phyloP scores from a whole-genome alignment of 2,888 invertebrate genomes.

The Sphaerophoria taeniata region DNA sequence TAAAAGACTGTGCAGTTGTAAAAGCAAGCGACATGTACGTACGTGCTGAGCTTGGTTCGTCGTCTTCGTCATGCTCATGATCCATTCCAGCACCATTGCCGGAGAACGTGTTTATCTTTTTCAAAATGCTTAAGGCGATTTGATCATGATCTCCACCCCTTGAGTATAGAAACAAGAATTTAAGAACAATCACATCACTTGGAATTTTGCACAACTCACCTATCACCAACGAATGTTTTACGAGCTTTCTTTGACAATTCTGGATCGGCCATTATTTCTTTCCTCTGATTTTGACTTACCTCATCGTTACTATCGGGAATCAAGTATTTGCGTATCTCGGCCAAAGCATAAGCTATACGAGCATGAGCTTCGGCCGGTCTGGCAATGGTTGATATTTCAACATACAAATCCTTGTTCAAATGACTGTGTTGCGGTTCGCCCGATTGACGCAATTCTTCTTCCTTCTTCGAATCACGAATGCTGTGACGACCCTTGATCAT shows the following conservation, averaged over 20 bases:
- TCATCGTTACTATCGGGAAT: conserved; percentile 80
- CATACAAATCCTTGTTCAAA: conserved; percentile 93
- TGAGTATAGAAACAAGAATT: background rate
- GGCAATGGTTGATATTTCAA: conserved; percentile 93
- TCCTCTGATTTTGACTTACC: conserved; percentile 78
- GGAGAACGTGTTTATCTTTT: background rate
- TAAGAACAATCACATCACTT: background rate
- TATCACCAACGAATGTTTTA: conserved; percentile 33
- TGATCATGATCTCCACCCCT: background rate
- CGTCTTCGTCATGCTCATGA: background rate
- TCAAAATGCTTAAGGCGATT: background rate
- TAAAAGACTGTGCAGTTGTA: too few species aligned
- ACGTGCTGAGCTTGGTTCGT: too few species aligned
- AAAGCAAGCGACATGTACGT: too few species aligned
- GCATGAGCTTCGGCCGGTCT: conserved; percentile 94
- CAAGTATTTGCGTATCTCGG: conserved; percentile 79
- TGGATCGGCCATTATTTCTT: conserved; percentile 76
- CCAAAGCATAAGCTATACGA: conserved; percentile 84
- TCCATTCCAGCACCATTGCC: background rate
- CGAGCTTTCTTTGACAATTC: conserved; percentile 48
- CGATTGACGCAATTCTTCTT: conserved; percentile 90
- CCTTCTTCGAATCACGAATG: conserved; percentile 93
- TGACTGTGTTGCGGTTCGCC: conserved; percentile 95
- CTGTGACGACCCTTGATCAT: conserved; percentile 95
- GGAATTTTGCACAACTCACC: conserved; percentile 16